These are phyloP conservation scores for Ascaphus truei DNA, from an alignment of 2,113 vertebrate genomes.

Conservation along the genomic window DNA sequence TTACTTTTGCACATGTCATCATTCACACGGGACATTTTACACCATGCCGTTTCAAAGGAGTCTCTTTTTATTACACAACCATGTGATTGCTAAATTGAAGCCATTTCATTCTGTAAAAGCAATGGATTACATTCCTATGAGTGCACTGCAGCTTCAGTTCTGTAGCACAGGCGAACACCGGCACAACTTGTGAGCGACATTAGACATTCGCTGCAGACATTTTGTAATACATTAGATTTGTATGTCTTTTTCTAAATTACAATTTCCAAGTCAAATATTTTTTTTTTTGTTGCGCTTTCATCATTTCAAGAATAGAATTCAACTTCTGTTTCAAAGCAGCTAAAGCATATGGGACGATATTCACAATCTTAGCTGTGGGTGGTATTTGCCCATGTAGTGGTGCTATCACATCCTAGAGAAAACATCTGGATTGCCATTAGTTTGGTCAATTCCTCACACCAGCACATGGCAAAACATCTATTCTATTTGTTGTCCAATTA, in stretches of 20 bases:
- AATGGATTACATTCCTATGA: conserved; percentile 41
- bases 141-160: conserved; percentile 42
- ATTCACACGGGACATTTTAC: conserved; percentile 39
- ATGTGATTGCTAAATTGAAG: not conserved
- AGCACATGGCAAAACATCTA: not conserved
- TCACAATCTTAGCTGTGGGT: not conserved
- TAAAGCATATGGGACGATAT: not conserved
- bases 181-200: not conserved
- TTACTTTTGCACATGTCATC: conserved; percentile 46
- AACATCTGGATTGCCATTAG: not conserved
- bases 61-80: not conserved
- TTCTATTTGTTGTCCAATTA: too few species aligned
- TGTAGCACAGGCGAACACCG: not conserved
- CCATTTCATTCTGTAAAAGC: conserved; percentile 17
- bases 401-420: not conserved
- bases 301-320: not conserved
- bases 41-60: conserved; percentile 4
- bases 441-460: not conserved
- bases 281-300: not conserved
- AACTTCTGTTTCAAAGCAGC: not conserved
- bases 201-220: not conserved
- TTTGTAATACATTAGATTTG: conserved; percentile 17
- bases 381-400: not conserved
- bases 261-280: not conserved
- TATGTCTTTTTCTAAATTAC: not conserved